Conservation (phyloP, 1,140 invertebrate species). For the Ganaspis sp. region DNA sequence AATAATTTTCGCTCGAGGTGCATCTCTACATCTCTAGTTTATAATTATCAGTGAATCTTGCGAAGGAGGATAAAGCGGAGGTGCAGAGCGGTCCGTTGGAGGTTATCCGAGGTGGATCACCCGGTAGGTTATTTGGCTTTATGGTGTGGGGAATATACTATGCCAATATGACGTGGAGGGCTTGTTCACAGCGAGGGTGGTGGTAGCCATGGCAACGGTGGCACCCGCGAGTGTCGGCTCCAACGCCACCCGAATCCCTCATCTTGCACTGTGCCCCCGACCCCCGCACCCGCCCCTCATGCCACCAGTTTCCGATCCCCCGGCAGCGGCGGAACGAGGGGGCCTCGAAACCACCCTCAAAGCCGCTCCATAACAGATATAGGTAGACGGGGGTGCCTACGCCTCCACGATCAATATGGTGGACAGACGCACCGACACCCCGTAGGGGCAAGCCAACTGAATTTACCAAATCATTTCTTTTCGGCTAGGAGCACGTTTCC, state of each 20-base stretch:
- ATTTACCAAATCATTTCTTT: slow-evolving; percentile 67
- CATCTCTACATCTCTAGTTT: neutral
- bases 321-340: slow-evolving; percentile 50
- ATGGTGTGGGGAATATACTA: slow-evolving; percentile 75
- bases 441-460: slow-evolving; percentile 65
- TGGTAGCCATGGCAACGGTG: slow-evolving; percentile 79
- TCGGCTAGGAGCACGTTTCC: neutral
- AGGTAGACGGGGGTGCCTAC: slow-evolving; percentile 57
- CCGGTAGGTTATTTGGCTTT: slow-evolving; percentile 75
- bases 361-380: slow-evolving; percentile 70
- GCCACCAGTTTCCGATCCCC: slow-evolving; percentile 58
- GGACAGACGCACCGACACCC: slow-evolving; percentile 74
- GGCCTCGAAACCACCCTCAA: slow-evolving; percentile 68
- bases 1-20: neutral
- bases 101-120: slow-evolving; percentile 66
- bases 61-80: slow-evolving; percentile 9
- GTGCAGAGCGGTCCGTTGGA: slow-evolving; percentile 31
- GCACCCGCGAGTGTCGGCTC: slow-evolving; percentile 80
- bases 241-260: slow-evolving; percentile 75
- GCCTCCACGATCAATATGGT: slow-evolving; percentile 76
- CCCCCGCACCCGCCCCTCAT: slow-evolving; percentile 47
- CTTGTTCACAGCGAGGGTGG: slow-evolving; percentile 77
- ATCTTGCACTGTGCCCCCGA: slow-evolving; percentile 66
- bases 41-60: slow-evolving; percentile 30
- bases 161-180: slow-evolving; percentile 76